A percentile compares a stretch with the other conserved stretches of the same genome.
Evolutionary conservation across 1,140 invertebrate species (phyloP).

Genomic region (Cotesia chilonis): DNA sequence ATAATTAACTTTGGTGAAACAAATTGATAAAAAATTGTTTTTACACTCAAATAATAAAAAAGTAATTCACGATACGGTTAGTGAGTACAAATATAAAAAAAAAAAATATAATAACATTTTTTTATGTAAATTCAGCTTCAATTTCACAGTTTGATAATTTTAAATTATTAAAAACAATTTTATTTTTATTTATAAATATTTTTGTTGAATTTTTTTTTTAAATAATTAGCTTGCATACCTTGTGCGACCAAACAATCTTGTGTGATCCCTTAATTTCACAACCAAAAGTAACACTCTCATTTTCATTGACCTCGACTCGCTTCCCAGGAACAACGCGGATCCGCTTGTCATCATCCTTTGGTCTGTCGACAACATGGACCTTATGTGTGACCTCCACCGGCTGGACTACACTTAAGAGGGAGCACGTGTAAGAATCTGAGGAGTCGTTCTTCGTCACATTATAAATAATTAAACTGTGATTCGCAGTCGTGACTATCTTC

Average conservation of each 20-base stretch:
- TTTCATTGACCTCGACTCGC: constrained; percentile 37
- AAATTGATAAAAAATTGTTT: too few relatives aligned
- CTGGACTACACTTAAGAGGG: constrained; percentile 10
- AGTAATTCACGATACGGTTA: too few relatives aligned
- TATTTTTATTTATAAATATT: too few relatives aligned
- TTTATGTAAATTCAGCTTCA: too few relatives aligned
- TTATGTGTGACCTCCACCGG: constrained; percentile 41
- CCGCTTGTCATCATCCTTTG: neutral
- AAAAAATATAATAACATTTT: too few relatives aligned
- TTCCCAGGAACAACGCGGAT: constrained; percentile 45
- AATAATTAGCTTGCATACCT: constrained; percentile 42
- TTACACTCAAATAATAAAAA: too few relatives aligned
- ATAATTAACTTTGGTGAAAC: too few relatives aligned
- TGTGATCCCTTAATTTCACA: constrained; percentile 38
- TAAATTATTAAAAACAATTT: too few relatives aligned
- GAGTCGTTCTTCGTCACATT: constrained; percentile 42
- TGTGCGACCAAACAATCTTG: constrained; percentile 52
- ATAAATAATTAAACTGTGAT: constrained; percentile 46
- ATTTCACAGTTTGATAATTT: too few relatives aligned
- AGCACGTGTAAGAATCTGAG: constrained; percentile 47
- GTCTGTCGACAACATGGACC: constrained; percentile 37
- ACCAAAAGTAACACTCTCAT: constrained; percentile 38
- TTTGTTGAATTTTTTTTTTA: neutral
- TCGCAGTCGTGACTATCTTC: constrained; percentile 8
- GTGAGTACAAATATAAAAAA: too few relatives aligned